Conservation (phyloP, 2,888 invertebrate genomes). For the Calliopum simillimum region DNA sequence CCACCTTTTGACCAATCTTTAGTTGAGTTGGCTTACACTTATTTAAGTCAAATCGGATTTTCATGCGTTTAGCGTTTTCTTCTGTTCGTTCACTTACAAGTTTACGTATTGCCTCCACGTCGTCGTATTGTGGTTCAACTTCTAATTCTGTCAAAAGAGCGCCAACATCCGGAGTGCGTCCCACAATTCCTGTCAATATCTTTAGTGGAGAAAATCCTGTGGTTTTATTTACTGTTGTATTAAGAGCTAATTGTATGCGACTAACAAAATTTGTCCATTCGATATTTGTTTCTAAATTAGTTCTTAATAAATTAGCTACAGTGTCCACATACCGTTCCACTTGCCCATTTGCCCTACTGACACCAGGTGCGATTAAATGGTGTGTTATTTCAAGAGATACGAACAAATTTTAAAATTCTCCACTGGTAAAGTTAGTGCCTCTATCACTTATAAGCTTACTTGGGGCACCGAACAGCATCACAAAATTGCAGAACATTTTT, state of each 20-base stretch:
- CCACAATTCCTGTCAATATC: too few species aligned
- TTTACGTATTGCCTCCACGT: slow-evolving; percentile 19
- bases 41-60: slow-evolving; percentile 34
- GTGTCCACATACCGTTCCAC: too few species aligned
- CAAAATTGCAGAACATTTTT: too few species aligned
- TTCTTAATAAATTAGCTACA: too few species aligned
- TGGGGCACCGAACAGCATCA: too few species aligned
- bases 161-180: too few species aligned
- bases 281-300: slow-evolving; percentile 35
- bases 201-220: slow-evolving; percentile 34
- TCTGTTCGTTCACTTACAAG: slow-evolving; percentile 28
- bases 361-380: too few species aligned
- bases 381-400: too few species aligned
- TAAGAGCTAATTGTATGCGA: slow-evolving; percentile 40
- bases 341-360: too few species aligned
- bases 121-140: slow-evolving; percentile 36
- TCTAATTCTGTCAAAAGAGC: slow-evolving; percentile 26
- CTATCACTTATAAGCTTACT: too few species aligned
- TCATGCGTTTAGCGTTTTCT: slow-evolving; percentile 36
- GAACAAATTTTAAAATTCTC: too few species aligned
- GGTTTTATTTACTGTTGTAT: slow-evolving; percentile 42
- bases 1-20: slow-evolving; percentile 35
- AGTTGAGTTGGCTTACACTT: slow-evolving; percentile 38
- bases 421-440: too few species aligned
- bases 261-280: slow-evolving; percentile 39